Evolutionary conservation across 2,113 vertebrate genomes (phyloP), one percentile per base, ranked within the genome.

Genomic region (Acanthochromis polyacanthus): DNA sequence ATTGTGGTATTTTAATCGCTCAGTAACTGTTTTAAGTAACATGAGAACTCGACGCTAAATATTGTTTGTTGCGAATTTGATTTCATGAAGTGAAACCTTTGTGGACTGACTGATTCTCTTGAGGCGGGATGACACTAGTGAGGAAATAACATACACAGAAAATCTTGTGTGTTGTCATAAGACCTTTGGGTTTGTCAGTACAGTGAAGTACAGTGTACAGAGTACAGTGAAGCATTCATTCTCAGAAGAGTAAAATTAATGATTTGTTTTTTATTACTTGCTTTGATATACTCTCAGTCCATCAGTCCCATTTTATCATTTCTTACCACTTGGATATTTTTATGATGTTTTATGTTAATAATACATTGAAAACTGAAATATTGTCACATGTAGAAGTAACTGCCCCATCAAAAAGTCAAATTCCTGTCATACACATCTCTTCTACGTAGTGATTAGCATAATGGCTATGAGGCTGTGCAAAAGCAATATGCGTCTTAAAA

Each of bases 121-220:
- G 25, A 48, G 38, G 48, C 16, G 6, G 6, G 30, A 30, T 19
- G 30, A 14, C 48, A 17, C 59, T 75, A 73, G 70, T 73, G 43
- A 75, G 57, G 59, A 83, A 73, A 64, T 85, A 32, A 85, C 45
- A 11, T 46, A 20, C 38, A 59, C 16, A 60, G 59, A 73, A 70
- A 45, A 71, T 79, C 78, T 67, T 83, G 81, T 85, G 84, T 72
- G 36, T 43, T 65, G 78, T 90, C 89, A 88, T 78, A 63, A 84
- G 89, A 83, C 52, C 45, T 23, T 16, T 36, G 58, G 51, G 50
- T 86, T 79, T 11, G 36, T 58, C 68, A 78, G 53, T 22, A n/a
- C n/a, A n/a, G n/a, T n/a, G n/a, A n/a, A n/a, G n/a, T n/a, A n/a
- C n/a, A n/a, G n/a, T n/a, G n/a, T n/a, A n/a, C n/a, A n/a, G n/a